Evolutionary conservation across 1,140 invertebrate genomes (phyloP), one percentile per base, ranked within the genome.

Genomic region (Saxidomus purpurata): DNA sequence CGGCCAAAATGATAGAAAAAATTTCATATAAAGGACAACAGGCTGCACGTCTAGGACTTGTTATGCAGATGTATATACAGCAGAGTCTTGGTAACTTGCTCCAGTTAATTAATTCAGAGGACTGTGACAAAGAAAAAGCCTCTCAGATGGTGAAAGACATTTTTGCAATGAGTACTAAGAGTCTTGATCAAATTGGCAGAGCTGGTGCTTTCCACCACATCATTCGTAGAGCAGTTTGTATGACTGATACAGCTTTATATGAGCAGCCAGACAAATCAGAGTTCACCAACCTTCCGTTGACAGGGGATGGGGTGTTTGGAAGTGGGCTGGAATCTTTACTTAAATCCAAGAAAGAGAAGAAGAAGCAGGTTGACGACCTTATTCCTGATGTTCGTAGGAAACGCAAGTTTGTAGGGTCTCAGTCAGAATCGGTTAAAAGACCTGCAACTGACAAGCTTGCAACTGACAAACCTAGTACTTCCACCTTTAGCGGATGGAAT

Each of bases 281-380:
- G n/a, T n/a, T n/a, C n/a, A n/a, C n/a, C n/a, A n/a, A n/a, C n/a
- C n/a, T n/a, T n/a, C n/a, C n/a, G n/a, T n/a, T n/a, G n/a, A n/a
- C n/a, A n/a, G n/a, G n/a, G n/a, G n/a, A n/a, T n/a, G n/a, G n/a
- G n/a, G n/a, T n/a, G n/a, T n/a, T n/a, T n/a, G n/a, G n/a, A n/a
- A n/a, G n/a, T n/a, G n/a, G n/a, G n/a, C n/a, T n/a, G n/a, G n/a
- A n/a, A n/a, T n/a, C n/a, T n/a, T n/a, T n/a, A n/a, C n/a, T n/a
- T n/a, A n/a, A n/a, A n/a, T n/a, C n/a, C n/a, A n/a, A n/a, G n/a
- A n/a, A n/a, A n/a, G n/a, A n/a, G n/a, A n/a, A n/a, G n/a, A n/a
- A n/a, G n/a, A n/a, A 85, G 55, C 40, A 74, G 31, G 34, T 86
- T 22, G 83, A 86, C 13, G 83, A 86, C 55, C 6, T 86, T 1